Percentiles rank a stretch among this genome's conserved stretches.
These are phyloP conservation scores for Indri indri DNA, from an alignment of 2,113 vertebrate species.

Conservation along the genomic window DNA sequence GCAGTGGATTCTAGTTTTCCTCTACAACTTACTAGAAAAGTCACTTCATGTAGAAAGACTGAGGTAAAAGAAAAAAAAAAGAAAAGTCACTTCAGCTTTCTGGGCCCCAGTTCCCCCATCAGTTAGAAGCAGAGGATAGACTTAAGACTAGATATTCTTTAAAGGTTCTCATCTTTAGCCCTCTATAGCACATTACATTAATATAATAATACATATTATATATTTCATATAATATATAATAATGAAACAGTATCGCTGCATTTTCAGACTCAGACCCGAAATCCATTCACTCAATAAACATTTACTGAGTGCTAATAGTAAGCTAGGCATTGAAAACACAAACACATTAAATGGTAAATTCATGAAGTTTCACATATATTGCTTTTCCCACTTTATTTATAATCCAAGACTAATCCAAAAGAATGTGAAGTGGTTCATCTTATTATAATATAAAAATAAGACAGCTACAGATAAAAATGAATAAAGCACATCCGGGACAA, in stretches of 20 bases:
- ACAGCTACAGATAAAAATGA: constrained; percentile 31
- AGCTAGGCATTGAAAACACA: constrained; percentile 19
- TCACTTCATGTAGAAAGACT: neutral
- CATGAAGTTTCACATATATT: neutral
- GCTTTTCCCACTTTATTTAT: neutral
- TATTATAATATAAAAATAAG: constrained; percentile 19
- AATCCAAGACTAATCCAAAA: constrained; percentile 34
- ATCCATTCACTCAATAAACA: constrained; percentile 13
- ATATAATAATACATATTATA: neutral
- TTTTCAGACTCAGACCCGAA: neutral
- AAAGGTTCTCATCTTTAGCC: neutral
- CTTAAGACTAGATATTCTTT: neutral
- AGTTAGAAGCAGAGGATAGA: neutral
- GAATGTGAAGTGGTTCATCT: neutral
- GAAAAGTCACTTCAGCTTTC: neutral
- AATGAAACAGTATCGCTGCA: neutral
- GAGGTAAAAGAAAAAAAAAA: neutral
- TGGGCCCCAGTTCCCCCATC: neutral
- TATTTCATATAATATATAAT: neutral
- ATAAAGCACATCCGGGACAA: neutral
- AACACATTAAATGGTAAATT: constrained; percentile 48
- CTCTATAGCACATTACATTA: neutral
- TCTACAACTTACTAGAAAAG: neutral
- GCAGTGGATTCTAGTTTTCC: neutral
- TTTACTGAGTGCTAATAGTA: neutral